These are phyloP conservation scores for Hydropotes inermis DNA, from an alignment of 2,113 vertebrate species.

Conservation along the genomic window DNA sequence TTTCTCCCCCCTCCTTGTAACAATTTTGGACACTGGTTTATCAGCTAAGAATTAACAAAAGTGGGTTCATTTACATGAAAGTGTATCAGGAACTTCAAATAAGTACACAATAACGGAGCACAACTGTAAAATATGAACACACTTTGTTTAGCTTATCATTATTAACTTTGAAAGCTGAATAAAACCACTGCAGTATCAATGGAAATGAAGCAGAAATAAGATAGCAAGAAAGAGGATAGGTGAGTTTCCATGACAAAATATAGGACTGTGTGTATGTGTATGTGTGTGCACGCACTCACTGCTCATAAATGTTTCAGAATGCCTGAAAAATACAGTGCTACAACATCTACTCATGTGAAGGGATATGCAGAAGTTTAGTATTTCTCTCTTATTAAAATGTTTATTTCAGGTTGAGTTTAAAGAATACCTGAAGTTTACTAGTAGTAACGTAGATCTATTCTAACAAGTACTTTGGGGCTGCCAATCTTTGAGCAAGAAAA, in stretches of 20 bases:
- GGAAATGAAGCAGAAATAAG: background rate
- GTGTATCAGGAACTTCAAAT: background rate
- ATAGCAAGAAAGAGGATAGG: background rate
- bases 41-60: slow-evolving; percentile 4
- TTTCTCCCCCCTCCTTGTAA: background rate
- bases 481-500: background rate
- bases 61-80: background rate
- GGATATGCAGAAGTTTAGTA: background rate
- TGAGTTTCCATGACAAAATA: background rate
- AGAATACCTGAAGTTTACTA: slow-evolving; percentile 1
- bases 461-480: background rate
- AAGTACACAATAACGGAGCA: background rate
- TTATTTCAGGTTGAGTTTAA: background rate
- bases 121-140: background rate
- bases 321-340: background rate
- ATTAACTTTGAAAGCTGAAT: background rate
- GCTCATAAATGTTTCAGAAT: background rate
- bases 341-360: background rate
- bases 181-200: background rate
- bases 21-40: background rate
- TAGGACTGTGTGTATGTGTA: background rate
- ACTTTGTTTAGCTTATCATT: slow-evolving; percentile 30
- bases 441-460: background rate
- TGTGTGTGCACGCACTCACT: background rate
- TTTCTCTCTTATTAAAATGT: slow-evolving; percentile 13